Evolutionary conservation across 2,797 vertebrate species (phyloP).

Genomic region (Cynodonichthys magdalenae): DNA sequence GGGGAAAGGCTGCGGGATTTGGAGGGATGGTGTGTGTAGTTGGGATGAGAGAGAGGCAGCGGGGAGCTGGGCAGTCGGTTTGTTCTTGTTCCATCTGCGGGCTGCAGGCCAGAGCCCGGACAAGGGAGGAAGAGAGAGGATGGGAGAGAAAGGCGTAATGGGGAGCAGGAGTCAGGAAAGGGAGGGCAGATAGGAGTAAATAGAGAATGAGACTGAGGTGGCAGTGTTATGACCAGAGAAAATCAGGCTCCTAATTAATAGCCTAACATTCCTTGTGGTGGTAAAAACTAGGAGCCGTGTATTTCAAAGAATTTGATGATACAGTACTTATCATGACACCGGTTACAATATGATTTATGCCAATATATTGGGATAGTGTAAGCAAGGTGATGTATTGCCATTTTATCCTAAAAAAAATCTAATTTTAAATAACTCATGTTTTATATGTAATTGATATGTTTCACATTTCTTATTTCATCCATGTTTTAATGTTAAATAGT

Average conservation of each 20-base stretch:
- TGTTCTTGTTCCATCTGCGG: slow-evolving; percentile 74
- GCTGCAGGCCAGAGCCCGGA: slow-evolving; percentile 66
- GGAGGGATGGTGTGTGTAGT: slow-evolving; percentile 76
- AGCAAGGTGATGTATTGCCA: no score
- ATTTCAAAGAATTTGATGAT: no score
- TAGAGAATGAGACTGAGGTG: slow-evolving; percentile 16
- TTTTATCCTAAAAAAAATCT: no score
- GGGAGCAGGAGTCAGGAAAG: slow-evolving; percentile 45
- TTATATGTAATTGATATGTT: no score
- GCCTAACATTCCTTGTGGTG: no score
- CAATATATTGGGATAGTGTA: no score
- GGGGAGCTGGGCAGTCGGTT: slow-evolving; percentile 66
- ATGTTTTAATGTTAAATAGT: no score
- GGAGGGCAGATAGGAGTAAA: slow-evolving; percentile 21
- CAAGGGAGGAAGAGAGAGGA: slow-evolving; percentile 53
- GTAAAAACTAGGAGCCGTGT: no score
- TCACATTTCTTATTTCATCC: no score
- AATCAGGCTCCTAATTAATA: not conserved
- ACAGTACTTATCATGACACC: no score
- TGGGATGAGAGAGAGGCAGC: slow-evolving; percentile 73
- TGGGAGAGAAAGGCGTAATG: slow-evolving; percentile 27
- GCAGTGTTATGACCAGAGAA: not conserved
- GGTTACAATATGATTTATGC: no score
- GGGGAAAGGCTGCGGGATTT: slow-evolving; percentile 68
- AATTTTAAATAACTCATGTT: no score